Conservation (phyloP, 2,888 invertebrate species). For the Lasioglossum malachurum region DNA sequence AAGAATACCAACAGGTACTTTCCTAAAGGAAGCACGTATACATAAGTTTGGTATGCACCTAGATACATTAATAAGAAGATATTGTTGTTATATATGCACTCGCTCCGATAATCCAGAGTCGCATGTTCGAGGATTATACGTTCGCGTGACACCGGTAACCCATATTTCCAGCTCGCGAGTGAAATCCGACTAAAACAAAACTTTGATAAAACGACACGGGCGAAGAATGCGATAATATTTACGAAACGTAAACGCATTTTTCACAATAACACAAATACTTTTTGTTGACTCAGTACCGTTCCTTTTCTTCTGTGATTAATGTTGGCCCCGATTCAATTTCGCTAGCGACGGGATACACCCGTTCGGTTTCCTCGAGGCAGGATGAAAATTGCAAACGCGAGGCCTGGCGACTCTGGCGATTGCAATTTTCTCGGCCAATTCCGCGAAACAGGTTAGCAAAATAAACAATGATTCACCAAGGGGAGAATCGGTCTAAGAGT, state of each 20-base stretch:
- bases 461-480: constrained; percentile 49
- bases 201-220: constrained; percentile 37
- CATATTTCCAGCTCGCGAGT: constrained; percentile 11
- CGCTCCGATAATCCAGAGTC: constrained; percentile 2
- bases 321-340: constrained; percentile 42
- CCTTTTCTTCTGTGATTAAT: constrained; percentile 5
- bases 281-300: constrained; percentile 24
- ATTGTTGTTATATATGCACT: not conserved
- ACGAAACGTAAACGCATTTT: constrained; percentile 45
- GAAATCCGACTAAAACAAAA: constrained; percentile 16
- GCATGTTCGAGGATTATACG: not conserved
- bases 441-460: constrained; percentile 21
- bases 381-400: not conserved
- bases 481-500: constrained; percentile 13
- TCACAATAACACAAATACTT: constrained; percentile 44
- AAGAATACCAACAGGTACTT: not conserved
- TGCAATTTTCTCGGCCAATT: constrained; percentile 47
- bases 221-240: constrained; percentile 57
- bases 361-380: not conserved
- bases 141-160: constrained; percentile 1
- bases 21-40: not conserved
- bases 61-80: not conserved
- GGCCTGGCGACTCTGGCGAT: not conserved
- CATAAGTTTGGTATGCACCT: not conserved
- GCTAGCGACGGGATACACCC: not conserved